Base-by-base conservation (phyloP, 2,888 invertebrate genomes). In the Agriopis marginaria region DNA sequence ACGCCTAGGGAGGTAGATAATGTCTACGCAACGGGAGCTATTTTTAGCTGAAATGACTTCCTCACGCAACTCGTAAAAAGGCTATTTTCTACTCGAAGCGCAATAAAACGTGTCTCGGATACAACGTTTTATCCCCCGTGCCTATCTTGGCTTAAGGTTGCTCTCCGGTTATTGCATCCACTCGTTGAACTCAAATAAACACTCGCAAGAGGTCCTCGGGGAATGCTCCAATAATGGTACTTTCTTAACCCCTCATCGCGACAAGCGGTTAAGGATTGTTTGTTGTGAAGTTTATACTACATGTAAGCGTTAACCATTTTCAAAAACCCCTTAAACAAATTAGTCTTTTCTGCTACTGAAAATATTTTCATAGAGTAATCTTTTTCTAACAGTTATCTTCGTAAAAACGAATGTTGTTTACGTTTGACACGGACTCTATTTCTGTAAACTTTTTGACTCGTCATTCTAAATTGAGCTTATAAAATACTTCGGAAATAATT, bases 91-190 rank as follows among this genome's bases (percentile, higher is more conserved):
- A 79, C 79, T 79, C 74, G 73, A 75, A 80, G 80, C 80, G 84
- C 78, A 82, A 85, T 88, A 87, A 87, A 88, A 82, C 76, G 76
- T 83, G 79, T 82, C 81, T 79, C 77, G 78, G 79, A 82, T 81
- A 83, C 75, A 72, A 75, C 76, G 77, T 81, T 81, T 81, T 82
- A 82, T 82, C 79, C 79, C 72, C 69, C 72, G 54, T 74, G 75
- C 80, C 81, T 85, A 81, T 83, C 82, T 81, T 71, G 75, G 81
- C 82, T 83, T 79, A 80, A 79, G 74, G 80, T 80, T 77, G 78
- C 77, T 79, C 81, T 79, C 77, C 79, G 79, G 76, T 78, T 77
- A 77, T 75, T 75, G 71, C 65, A 76, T 77, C 75, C 75, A 77
- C 83, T 80, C 78, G 75, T 79, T 75, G 76, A 77, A 76, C 77